These are phyloP conservation scores for Triops longicaudatus DNA, from an alignment of 1,140 invertebrate species.

Conservation along the genomic window DNA sequence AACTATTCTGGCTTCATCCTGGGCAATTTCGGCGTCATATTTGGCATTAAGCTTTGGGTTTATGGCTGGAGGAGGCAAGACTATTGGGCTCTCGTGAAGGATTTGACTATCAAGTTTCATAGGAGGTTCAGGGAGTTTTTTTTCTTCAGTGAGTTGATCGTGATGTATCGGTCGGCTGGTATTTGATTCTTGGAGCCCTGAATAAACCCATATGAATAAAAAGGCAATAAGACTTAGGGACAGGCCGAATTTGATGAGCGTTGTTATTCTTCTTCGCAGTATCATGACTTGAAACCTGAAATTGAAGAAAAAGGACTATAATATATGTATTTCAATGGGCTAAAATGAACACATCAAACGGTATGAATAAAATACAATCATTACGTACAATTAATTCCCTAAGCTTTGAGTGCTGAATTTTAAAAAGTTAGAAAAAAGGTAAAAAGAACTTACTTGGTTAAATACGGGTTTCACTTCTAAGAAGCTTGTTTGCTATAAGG, in stretches of 20 bases:
- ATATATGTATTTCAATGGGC: too few relatives aligned
- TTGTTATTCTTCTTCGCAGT: not conserved
- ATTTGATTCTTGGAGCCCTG: not conserved
- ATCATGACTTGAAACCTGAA: not conserved
- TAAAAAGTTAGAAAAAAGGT: not conserved
- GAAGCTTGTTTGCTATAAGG: not conserved
- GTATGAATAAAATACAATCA: too few relatives aligned
- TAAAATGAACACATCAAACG: too few relatives aligned
- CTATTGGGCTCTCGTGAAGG: not conserved
- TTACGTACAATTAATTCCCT: not conserved
- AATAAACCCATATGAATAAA: not conserved
- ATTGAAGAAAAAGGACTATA: too few relatives aligned
- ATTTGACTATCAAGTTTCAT: not conserved
- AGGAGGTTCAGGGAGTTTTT: not conserved
- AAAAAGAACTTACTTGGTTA: not conserved
- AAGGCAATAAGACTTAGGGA: not conserved
- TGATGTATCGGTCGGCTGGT: not conserved
- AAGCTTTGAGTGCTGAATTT: not conserved
- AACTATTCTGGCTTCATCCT: slow-evolving; percentile 44
- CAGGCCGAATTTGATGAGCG: not conserved
- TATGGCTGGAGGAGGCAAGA: not conserved
- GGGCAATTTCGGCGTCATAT: slow-evolving; percentile 38
- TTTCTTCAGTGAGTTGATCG: not conserved
- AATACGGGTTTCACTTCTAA: not conserved
- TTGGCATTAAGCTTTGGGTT: slow-evolving; percentile 28